Evolutionary conservation across 2,888 invertebrate genomes (phyloP), one percentile per base, ranked within the genome.

Genomic region (Bedellia somnulentella): DNA sequence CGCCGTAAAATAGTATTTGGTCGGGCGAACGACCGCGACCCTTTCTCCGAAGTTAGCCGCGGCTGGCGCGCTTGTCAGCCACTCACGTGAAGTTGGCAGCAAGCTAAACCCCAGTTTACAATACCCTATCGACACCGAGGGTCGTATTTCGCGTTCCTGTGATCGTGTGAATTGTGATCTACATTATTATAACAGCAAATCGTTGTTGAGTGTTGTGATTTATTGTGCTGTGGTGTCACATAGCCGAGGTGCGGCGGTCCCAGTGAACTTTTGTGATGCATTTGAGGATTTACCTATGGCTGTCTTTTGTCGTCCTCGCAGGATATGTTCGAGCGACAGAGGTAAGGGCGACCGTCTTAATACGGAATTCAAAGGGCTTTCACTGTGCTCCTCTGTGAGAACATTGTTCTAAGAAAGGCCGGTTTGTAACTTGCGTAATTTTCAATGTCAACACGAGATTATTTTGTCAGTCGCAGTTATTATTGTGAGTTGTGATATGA

Each of bases 261-360:
- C 57, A 44, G 53, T 52, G 59, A 52, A 56, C 54, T 71, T 68
- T 79, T 78, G 82, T 82, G 80, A 86, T 86, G 86, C 80, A 85
- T 81, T 84, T 82, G 66, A 83, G 85, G 85, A 85, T 85, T 83
- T 82, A 80, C 63, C 75, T 82, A 77, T 78, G 83, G 80, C 75
- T 85, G 78, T 81, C 81, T 76, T 81, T 81, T 80, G 81, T 84
- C 75, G 78, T 83, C 80, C 79, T 85, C 61, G 71, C 81, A 63
- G 84, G 84, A 80, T 85, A 83, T 77, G 82, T 83, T 71, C 80
- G 82, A 76, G 84, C 83, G 70, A 80, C 80, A 78, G 85, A 85
- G 85, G 86, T 86, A 80, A 83, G 82, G 77, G 66, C 62, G 59
- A 55, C 58, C 59, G 62, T 68, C 67, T 70, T 67, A 58, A 61